Evolutionary conservation across 30 jellyfish, hydroid and myxozoan species (phyloP), one percentile per base, ranked within the genome.

Genomic region (Turritopsis dohrnii): DNA sequence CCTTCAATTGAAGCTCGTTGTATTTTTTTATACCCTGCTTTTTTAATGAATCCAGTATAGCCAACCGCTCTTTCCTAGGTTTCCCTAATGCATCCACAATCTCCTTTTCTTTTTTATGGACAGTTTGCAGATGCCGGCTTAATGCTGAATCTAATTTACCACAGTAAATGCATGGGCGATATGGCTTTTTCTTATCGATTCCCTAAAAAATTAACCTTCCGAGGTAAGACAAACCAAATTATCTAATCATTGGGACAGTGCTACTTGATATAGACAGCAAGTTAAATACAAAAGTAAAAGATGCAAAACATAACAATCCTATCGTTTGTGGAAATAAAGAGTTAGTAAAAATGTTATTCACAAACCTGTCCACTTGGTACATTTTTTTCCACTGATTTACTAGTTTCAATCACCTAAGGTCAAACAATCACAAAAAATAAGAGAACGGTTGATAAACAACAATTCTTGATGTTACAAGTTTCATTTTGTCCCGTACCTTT

Each of bases 101-200:
- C 29, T 21, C 29, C 27, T 66, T 26, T 26, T 66, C 76, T 66
- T 66, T 66, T 26, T 66, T 3, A 26, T 66, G 76, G 29, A 66
- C 76, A 21, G 76, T 66, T 21, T 26, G 27, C 8, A 66, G 8
- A 66, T 66, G 76, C 4, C 76, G 76, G 29, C 76, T 66, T 17
- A 66, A 66, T 66, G 76, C 76, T 1, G 76, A 21, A 21, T 21
- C 27, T 21, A 21, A 17, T 21, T 21, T 26, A 21, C 76, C 76
- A 66, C 76, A 66, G 76, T 21, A 66, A 21, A 66, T 66, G 29
- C 76, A 66, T 21, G 76, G 76, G 9, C 76, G 27, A 66, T 3
- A 26, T 21, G 76, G 76, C 29, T 66, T 66, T 66, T 21, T 21
- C 76, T 26, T 26, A 21, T 66, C 17, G 27, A 66, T 66, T 26